Base-by-base conservation (phyloP, 2,888 invertebrate species). In the Carpatolechia fugitivella region DNA sequence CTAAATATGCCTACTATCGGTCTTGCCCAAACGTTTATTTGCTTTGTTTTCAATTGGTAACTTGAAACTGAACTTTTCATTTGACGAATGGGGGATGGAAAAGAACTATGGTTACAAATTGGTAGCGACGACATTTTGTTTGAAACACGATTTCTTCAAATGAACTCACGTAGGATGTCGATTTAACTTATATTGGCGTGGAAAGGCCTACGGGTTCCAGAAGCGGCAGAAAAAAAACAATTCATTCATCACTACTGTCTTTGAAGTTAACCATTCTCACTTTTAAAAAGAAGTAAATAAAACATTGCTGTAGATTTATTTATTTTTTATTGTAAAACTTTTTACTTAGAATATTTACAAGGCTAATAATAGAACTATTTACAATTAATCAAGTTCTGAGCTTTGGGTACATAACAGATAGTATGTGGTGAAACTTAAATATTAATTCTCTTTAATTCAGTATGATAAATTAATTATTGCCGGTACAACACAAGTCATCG, bases 171-270 rank as follows among this genome's bases (percentile, higher is more conserved):
- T 49, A 20, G 33, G 29, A 35, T 33, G 33, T 20, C 48, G 48
- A 10, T 49, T 49, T 49, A 49, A 49, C 16, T 49, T 49, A 31
- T 47, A 47, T 47, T 47, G 44, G 29, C 44, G 44, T 24, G 40
- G 16, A 40, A 7, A 40, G 11, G 7, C 40, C 18, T 10, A 18
- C 8, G 16, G 40, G 16, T 18, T 1, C 1, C 8, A 40, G 16
- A 40, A 16, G 16, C 16, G 16, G 10, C 40, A 16, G 1, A 40
- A 40, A 18, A 24, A 24, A 3, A 24, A 24, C n/a, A n/a, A n/a
- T n/a, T 24, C 6, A 24, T 24, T 24, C 3, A 24, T 24, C 24
- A 24, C 24, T 24, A 24, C 24, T 24, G 3, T 24, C 24, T 40
- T 40, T 40, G 40, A 40, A 40, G 14, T 40, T 8, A 40, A 40